phyloP scores from a whole-genome alignment of 1,140 invertebrate genomes.

The Aphaenogaster ashmeadi region DNA sequence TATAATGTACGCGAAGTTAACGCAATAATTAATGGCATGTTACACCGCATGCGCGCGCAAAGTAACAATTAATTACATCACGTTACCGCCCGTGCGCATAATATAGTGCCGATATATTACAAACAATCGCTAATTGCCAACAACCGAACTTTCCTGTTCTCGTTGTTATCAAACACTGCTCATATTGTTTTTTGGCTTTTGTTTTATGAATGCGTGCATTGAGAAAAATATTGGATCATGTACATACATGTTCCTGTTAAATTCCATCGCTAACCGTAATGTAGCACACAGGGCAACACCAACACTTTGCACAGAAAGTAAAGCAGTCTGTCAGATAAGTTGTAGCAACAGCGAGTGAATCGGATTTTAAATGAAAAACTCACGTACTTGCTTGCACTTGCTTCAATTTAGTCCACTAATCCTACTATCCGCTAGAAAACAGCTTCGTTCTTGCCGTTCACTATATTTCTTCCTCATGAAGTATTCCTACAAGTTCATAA shows the following conservation, averaged over 20 bases:
- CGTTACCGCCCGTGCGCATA: constrained; percentile 33
- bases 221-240: background rate
- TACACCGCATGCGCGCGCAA: constrained; percentile 35
- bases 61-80: constrained; percentile 60
- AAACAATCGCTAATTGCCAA: constrained; percentile 50
- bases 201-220: background rate
- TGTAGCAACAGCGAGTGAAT: background rate
- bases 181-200: background rate
- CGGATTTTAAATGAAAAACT: constrained; percentile 36
- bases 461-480: background rate
- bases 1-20: constrained; percentile 51
- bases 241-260: background rate
- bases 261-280: background rate
- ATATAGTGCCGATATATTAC: constrained; percentile 37
- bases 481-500: background rate
- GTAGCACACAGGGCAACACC: background rate
- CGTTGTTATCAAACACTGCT: constrained; percentile 11
- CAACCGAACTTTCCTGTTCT: background rate
- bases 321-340: constrained; percentile 16
- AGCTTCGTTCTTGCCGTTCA: background rate
- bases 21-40: constrained; percentile 58
- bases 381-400: background rate
- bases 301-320: background rate
- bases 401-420: constrained; percentile 8
- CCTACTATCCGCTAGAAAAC: background rate